A percentile compares a stretch with the other conserved stretches of the same genome.
Conservation (phyloP, 30 jellyfish, hydroid and myxozoan genomes). For the Pseudorhiza aurosa region DNA sequence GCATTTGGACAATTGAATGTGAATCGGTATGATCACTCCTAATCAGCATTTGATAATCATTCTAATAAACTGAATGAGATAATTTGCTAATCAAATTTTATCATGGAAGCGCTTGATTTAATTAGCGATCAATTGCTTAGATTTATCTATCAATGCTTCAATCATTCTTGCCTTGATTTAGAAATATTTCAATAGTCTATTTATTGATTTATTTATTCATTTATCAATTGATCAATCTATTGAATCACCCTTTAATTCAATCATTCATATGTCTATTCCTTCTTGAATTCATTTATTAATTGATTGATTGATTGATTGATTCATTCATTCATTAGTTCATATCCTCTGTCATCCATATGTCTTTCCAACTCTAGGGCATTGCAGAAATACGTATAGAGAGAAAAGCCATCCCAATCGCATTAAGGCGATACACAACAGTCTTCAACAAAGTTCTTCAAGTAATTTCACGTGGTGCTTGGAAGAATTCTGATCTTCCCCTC, state of each 20-base stretch:
- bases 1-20: constrained; percentile 76
- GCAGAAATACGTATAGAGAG: constrained; percentile 78
- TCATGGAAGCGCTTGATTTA: not conserved
- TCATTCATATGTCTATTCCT: not conserved
- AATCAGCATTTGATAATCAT: not conserved
- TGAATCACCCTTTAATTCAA: not conserved
- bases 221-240: not conserved
- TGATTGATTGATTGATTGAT: no score
- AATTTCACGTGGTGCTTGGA: constrained; percentile 77
- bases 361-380: constrained; percentile 37
- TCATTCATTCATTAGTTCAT: not conserved
- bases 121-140: not conserved
- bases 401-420: constrained; percentile 71
- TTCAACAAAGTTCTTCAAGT: constrained; percentile 73
- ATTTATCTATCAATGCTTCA: not conserved
- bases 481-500: constrained; percentile 49
- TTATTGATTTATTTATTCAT: not conserved
- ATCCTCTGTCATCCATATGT: not conserved
- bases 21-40: constrained; percentile 39
- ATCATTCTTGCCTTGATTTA: not conserved
- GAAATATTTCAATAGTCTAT: not conserved
- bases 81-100: no score
- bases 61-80: not conserved
- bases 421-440: constrained; percentile 50
- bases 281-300: not conserved